phyloP scores from a whole-genome alignment of 2,113 vertebrate species.

The Hymenochirus boettgeri region DNA sequence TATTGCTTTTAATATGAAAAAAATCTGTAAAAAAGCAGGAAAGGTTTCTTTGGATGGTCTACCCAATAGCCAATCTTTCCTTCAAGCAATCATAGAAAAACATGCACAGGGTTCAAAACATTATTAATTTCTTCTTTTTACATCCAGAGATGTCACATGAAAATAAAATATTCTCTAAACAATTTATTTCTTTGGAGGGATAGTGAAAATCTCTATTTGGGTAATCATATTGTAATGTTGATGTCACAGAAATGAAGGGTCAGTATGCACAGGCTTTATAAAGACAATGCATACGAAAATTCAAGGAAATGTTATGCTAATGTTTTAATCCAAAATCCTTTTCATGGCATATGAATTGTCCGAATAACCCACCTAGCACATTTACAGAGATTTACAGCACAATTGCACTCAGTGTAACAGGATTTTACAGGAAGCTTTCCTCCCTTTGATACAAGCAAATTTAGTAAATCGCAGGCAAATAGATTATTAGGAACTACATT shows the following conservation, averaged over 20 bases:
- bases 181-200: conserved; percentile 36
- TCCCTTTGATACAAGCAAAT: conserved; percentile 13
- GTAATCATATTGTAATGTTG: conserved; percentile 46
- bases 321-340: conserved; percentile 36
- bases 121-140: conserved; percentile 71
- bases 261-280: conserved; percentile 41
- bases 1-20: conserved; percentile 24
- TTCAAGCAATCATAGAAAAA: conserved; percentile 52
- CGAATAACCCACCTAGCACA: conserved; percentile 34
- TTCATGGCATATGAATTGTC: conserved; percentile 49
- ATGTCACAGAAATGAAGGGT: conserved; percentile 32
- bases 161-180: conserved; percentile 67
- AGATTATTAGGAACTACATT: not conserved
- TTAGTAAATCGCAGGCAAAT: conserved; percentile 5
- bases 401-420: conserved; percentile 42
- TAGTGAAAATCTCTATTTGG: conserved; percentile 44
- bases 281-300: conserved; percentile 40
- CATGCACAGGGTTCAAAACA: conserved; percentile 67
- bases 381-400: conserved; percentile 57
- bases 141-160: conserved; percentile 66
- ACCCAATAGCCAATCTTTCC: conserved; percentile 14
- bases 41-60: conserved; percentile 24
- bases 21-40: conserved; percentile 25
- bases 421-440: conserved; percentile 41
- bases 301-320: not conserved